Base-by-base conservation (phyloP, 30 jellyfish, hydroid and myxozoan genomes). In the Mastigias papua region DNA sequence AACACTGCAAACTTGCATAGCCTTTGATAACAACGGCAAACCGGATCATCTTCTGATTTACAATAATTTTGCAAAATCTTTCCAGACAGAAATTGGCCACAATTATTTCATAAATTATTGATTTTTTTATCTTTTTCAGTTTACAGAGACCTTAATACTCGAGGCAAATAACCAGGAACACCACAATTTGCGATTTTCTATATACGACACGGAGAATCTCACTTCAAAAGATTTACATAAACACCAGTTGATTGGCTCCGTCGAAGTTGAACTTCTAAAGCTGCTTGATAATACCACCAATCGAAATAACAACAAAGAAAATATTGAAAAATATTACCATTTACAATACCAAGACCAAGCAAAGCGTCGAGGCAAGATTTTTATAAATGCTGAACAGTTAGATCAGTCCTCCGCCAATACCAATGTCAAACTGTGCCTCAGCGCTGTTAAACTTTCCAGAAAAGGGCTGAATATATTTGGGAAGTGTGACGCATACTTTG, bases 201-300 rank as follows among this genome's bases (percentile, higher is more conserved):
- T 91, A 17, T 91, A 54, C 79, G 95, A 91, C 90, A 76, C 92
- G 34, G 95, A 91, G 50, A 91, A 91, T 46, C 76, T 91, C 35
- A 78, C 90, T 1, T 83, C 97, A 26, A 91, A 84, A 84, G 97
- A 91, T 76, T 68, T 91, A 33, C 95, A 83, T 73, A 78, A 85
- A 58, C 92, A 71, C 63, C 92, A 91, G 30, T 82, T 72, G 6
- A 84, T 91, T 17, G 97, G 97, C 23, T 76, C 95, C 35, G 50
- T 76, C 16, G 90, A 87, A 34, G 60, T 79, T 7, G 60, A 64
- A 15, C 54, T 87, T 22, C 30, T 23, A 26, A 49, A 34, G 8
- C 42, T 87, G 34, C 86, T 87, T 26, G 89, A 79, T 42, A 69
- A n/a, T 4, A 67, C 60, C 10, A 50, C 20, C 42, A 49, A 60